Evolutionary conservation across 2,888 invertebrate species (phyloP).

Genomic region (Philaethria dido): DNA sequence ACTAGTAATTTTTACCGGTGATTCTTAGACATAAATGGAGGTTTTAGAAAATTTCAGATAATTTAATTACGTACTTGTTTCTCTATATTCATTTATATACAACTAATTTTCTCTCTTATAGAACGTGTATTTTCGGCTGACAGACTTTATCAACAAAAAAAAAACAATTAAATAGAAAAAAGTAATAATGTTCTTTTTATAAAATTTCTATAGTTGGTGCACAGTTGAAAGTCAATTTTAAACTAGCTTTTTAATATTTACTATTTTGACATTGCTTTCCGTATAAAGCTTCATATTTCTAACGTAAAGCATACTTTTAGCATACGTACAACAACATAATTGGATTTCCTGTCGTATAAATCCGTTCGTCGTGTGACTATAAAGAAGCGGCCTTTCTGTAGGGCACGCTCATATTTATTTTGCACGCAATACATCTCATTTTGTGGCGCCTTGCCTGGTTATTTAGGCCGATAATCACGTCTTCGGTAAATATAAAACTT

Average conservation of each 20-base stretch:
- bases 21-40: not conserved
- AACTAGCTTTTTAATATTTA: not conserved
- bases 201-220: not conserved
- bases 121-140: too few relatives aligned
- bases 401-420: constrained; percentile 48
- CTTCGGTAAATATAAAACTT: constrained; percentile 49
- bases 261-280: not conserved
- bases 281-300: constrained; percentile 10
- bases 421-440: constrained; percentile 35
- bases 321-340: constrained; percentile 10
- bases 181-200: not conserved
- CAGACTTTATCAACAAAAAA: not conserved
- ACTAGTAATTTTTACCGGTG: not conserved
- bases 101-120: too few relatives aligned
- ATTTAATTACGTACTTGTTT: not conserved
- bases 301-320: constrained; percentile 1
- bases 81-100: too few relatives aligned
- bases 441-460: constrained; percentile 45
- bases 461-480: constrained; percentile 54
- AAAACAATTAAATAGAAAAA: not conserved
- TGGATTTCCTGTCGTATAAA: constrained; percentile 19
- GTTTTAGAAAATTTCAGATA: not conserved
- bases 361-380: constrained; percentile 16
- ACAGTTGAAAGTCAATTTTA: not conserved
- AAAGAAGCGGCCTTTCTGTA: constrained; percentile 18